These are phyloP conservation scores for Pseudomugil tenellus DNA, from an alignment of 2,797 vertebrate species.

Conservation along the genomic window DNA sequence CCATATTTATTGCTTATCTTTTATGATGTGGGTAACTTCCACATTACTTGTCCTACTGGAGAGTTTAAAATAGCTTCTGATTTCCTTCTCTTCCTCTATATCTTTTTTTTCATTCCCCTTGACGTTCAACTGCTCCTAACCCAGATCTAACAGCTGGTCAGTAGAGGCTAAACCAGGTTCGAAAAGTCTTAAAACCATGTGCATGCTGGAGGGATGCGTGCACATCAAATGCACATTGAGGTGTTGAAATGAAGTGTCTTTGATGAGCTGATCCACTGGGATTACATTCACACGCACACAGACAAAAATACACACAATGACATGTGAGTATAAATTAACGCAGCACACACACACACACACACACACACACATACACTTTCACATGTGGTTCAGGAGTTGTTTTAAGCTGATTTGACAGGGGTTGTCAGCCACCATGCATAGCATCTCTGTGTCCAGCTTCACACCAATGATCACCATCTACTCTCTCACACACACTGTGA, in stretches of 20 bases:
- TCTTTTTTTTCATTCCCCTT: conserved; percentile 5
- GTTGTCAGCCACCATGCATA: conserved; percentile 36
- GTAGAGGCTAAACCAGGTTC: conserved; percentile 51
- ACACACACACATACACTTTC: neutral
- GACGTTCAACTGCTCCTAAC: conserved; percentile 36
- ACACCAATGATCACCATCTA: conserved; percentile 9
- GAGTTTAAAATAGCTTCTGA: conserved; percentile 27
- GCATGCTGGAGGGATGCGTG: conserved; percentile 22
- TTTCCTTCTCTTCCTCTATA: conserved; percentile 11
- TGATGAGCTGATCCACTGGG: conserved; percentile 11
- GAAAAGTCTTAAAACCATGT: conserved; percentile 30
- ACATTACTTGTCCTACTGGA: neutral
- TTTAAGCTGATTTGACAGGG: conserved; percentile 52
- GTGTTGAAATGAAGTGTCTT: conserved; percentile 42
- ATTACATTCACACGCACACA: conserved; percentile 16
- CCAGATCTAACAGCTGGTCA: conserved; percentile 49
- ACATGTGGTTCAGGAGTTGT: conserved; percentile 19
- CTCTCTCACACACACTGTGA: conserved; percentile 1
- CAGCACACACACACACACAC: no score
- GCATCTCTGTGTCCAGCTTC: conserved; percentile 45
- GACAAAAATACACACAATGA: conserved; percentile 6
- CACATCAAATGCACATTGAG: conserved; percentile 21
- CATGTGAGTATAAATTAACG: neutral
- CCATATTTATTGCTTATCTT: neutral
- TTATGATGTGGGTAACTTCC: no score